These are phyloP conservation scores for Psilopogon haemacephalus DNA, from an alignment of 2,113 vertebrate species.

Conservation along the genomic window DNA sequence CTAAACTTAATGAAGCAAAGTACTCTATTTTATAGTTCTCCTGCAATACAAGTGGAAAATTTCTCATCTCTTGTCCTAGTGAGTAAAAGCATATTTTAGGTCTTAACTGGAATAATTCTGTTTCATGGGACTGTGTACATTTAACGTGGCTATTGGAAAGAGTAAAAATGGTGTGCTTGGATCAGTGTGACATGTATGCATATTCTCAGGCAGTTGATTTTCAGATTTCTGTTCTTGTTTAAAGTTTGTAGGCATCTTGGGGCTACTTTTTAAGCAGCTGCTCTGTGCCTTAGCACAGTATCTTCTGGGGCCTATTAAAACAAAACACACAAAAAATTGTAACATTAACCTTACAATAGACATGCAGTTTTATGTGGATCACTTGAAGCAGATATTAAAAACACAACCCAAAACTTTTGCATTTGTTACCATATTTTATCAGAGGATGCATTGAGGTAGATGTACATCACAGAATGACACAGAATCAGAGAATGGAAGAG, in stretches of 20 bases:
- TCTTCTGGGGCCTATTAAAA: not conserved
- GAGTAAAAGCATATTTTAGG: not conserved
- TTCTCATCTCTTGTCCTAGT: not conserved
- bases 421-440: not conserved
- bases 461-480: not conserved
- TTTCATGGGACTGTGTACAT: not conserved
- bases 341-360: not conserved
- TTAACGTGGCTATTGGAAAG: not conserved
- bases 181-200: not conserved
- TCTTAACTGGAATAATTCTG: not conserved
- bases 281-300: not conserved
- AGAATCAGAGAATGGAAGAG: too few relatives aligned
- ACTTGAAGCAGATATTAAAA: not conserved
- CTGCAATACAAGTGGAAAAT: not conserved
- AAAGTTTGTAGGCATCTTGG: not conserved
- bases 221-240: not conserved
- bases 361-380: not conserved
- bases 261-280: not conserved
- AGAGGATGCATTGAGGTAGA: not conserved
- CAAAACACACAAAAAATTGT: not conserved
- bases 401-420: not conserved
- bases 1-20: not conserved
- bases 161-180: fast-evolving
- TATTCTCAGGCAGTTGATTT: not conserved
- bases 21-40: not conserved